Conservation (phyloP, 2,113 vertebrate genomes). For the Carassius gibelio region DNA sequence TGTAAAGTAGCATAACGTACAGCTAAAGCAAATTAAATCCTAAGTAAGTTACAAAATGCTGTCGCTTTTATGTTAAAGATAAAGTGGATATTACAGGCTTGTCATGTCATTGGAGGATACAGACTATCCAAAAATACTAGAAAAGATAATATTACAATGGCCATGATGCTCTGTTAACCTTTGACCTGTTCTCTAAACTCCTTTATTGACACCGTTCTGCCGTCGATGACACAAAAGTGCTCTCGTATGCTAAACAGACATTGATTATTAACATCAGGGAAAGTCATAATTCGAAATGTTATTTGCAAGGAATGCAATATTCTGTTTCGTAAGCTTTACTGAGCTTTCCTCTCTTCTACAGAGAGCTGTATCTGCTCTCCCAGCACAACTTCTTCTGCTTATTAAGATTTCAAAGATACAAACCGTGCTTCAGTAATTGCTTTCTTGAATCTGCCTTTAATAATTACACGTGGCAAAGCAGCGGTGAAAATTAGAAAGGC, state of each 20-base stretch:
- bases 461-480: conserved; percentile 96
- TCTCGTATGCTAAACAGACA: not conserved
- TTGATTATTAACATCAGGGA: not conserved
- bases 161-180: not conserved
- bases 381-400: conserved; percentile 77
- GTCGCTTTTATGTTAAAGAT: too few relatives aligned
- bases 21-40: too few relatives aligned
- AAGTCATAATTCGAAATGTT: not conserved
- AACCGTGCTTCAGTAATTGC: conserved; percentile 93
- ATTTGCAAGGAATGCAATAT: not conserved
- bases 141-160: not conserved
- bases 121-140: not conserved
- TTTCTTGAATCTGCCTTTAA: conserved; percentile 99
- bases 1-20: too few relatives aligned
- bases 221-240: not conserved
- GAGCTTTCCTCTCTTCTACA: not conserved
- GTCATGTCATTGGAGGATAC: not conserved
- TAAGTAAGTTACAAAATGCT: too few relatives aligned
- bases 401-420: conserved; percentile 98
- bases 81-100: too few relatives aligned
- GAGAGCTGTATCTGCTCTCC: conserved; percentile 34
- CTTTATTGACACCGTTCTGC: not conserved
- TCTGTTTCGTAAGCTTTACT: not conserved
- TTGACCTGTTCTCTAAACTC: conserved; percentile 20
- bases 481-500: conserved; percentile 86